Conservation (phyloP, 2,888 invertebrate species). For the Cosmopolites sordidus region DNA sequence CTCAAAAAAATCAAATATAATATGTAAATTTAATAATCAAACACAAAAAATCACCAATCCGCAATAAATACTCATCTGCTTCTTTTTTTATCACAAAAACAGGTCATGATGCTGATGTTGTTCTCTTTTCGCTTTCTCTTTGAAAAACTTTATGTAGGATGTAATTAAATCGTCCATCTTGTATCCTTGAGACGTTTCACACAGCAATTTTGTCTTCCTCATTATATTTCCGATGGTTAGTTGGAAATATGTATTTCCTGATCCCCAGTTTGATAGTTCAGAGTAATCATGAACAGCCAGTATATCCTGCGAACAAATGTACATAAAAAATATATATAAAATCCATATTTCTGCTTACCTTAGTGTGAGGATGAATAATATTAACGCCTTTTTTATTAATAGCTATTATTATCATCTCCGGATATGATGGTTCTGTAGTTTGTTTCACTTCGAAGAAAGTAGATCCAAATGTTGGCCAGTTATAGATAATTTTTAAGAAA, state of each 20-base stretch:
- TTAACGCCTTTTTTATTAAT: constrained; percentile 90
- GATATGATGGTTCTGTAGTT: constrained; percentile 80
- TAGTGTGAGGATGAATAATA: constrained; percentile 80
- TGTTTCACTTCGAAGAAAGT: constrained; percentile 95
- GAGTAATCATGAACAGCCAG: constrained; percentile 81
- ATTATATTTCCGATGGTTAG: constrained; percentile 94
- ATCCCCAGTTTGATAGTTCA: constrained; percentile 91
- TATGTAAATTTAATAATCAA: too few relatives aligned
- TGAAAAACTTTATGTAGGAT: constrained; percentile 71
- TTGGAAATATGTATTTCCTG: constrained; percentile 92
- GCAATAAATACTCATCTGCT: background rate
- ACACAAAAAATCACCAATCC: background rate
- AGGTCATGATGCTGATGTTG: constrained; percentile 15
- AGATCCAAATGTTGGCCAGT: constrained; percentile 88
- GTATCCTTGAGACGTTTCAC: constrained; percentile 89
- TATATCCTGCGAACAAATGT: constrained; percentile 59
- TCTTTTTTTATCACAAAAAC: constrained; percentile 12
- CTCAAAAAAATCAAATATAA: too few relatives aligned
- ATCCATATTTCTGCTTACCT: constrained; percentile 53
- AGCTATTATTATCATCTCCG: constrained; percentile 81
- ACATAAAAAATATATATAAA: background rate
- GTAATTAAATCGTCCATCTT: constrained; percentile 96
- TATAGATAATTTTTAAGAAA: constrained; percentile 71
- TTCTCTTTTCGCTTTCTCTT: constrained; percentile 26
- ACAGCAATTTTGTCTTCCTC: constrained; percentile 80